Evolutionary conservation across 2,888 invertebrate species (phyloP), one percentile per base, ranked within the genome.

Genomic region (Nesidiocoris tenuis): DNA sequence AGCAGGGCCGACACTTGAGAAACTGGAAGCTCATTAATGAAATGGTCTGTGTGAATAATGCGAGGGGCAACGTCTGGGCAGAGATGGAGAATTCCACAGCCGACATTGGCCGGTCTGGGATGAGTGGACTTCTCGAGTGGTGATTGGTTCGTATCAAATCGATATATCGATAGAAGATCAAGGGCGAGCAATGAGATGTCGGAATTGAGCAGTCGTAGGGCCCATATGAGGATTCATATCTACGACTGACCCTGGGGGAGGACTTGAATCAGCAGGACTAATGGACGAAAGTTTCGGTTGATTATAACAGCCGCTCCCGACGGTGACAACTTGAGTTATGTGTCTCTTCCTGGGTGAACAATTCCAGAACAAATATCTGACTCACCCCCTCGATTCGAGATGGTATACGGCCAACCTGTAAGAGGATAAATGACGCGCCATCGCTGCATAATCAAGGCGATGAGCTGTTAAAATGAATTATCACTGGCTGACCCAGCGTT

Each of bases 21-120:
- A 70, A 70, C 70, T 70, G 59, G 70, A 70, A 59, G 70, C 70
- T 70, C 70, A 59, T 70, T 70, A 70, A 70, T 59, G 70, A 70
- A 70, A 70, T 70, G 70, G 70, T 24, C 70, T 59, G 39, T 70
- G 70, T 70, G 70, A 70, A 59, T 54, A 70, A 70, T 70, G 70
- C 12, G 24, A 24, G 59, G 3, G 67, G 39, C 5, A 39, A 39
- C 39, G 39, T 7, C 39, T 3, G 12, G 39, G 39, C 39, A 39
- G 39, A 3, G 5, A 12, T 39, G 3, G n/a, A 3, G 39, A 39
- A 39, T 39, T 12, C 12, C 5, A 12, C 5, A 39, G 39, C 39
- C 39, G 39, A 7, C n/a, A n/a, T n/a, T 12, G 3, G 39, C 12
- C 39, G 39, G 39, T 39, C 39, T 39, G 39, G 12, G 3, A 39